Evolutionary conservation across 1,140 invertebrate genomes (phyloP).

Genomic region (Aporrectodea caliginosa): DNA sequence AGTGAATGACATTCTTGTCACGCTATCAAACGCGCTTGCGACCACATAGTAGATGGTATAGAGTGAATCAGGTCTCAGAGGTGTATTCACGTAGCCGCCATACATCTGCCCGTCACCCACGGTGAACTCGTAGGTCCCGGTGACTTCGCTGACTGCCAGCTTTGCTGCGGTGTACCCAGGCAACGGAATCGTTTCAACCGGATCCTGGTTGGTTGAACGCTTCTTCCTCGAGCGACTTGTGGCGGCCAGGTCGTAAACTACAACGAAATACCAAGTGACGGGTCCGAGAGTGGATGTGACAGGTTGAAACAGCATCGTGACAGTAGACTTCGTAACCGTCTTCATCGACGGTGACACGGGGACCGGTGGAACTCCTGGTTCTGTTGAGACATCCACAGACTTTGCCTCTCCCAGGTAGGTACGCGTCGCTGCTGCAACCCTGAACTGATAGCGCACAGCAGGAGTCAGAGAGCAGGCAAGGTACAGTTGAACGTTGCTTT

Average conservation of each 20-base stretch:
- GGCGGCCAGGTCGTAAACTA: not conserved
- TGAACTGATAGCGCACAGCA: not conserved
- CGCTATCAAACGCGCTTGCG: slow-evolving; percentile 37
- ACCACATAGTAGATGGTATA: slow-evolving; percentile 47
- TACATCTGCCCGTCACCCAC: slow-evolving; percentile 40
- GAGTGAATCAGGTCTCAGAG: slow-evolving; percentile 32
- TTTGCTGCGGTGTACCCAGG: slow-evolving; percentile 19
- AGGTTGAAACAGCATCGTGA: not conserved
- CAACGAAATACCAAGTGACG: not conserved
- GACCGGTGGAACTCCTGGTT: not conserved
- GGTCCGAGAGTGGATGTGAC: not conserved
- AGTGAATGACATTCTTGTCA: slow-evolving; percentile 38
- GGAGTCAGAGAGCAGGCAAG: not conserved
- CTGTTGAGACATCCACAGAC: not conserved
- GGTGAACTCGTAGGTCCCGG: not conserved
- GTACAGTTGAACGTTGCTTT: not conserved
- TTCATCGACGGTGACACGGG: not conserved
- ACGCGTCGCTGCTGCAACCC: not conserved
- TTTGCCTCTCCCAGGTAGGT: not conserved
- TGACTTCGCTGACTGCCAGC: slow-evolving; percentile 3
- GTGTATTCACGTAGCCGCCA: slow-evolving; percentile 36
- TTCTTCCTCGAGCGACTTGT: not conserved
- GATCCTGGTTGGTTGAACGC: slow-evolving; percentile 12
- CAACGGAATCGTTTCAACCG: not conserved
- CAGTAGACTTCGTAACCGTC: not conserved